Percentiles rank a stretch among this genome's conserved stretches.
These are phyloP conservation scores for Cyphomyrmex costatus DNA, from an alignment of 1,140 invertebrate genomes.

Conservation along the genomic window DNA sequence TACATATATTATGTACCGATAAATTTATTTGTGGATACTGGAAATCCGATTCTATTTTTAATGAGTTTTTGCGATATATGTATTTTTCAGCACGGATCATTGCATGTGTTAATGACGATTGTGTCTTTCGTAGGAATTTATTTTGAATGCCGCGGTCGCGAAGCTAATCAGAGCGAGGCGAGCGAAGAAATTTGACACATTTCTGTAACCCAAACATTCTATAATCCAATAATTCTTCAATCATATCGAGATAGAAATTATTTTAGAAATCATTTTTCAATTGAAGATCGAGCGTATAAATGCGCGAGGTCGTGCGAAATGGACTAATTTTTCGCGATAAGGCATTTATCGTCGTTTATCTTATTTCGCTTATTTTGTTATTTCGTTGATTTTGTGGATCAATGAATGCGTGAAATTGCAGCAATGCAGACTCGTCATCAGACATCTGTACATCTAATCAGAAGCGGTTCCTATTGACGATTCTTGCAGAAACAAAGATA, in stretches of 20 bases:
- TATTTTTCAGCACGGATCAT: constrained; percentile 16
- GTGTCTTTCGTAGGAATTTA: constrained; percentile 29
- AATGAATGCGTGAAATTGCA: constrained; percentile 5
- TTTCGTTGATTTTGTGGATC: background rate
- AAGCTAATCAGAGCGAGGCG: constrained; percentile 48
- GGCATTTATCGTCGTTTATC: background rate
- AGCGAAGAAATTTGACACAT: constrained; percentile 53
- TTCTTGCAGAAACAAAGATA: background rate
- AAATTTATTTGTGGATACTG: background rate
- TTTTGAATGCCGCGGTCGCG: background rate
- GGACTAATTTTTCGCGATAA: constrained; percentile 1
- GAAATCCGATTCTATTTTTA: constrained; percentile 38
- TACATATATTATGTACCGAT: background rate
- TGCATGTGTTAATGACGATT: constrained; percentile 29
- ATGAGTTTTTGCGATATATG: constrained; percentile 33
- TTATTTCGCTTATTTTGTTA: background rate
- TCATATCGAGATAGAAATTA: background rate
- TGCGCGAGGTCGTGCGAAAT: background rate
- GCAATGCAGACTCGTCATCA: background rate
- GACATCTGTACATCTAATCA: background rate
- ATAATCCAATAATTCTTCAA: constrained; percentile 6
- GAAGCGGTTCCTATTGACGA: background rate
- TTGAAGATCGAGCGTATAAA: background rate
- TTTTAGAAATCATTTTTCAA: constrained; percentile 22
- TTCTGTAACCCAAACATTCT: constrained; percentile 12